Base-by-base conservation (phyloP, 2,888 invertebrate genomes). In the Cybosia mesomella region DNA sequence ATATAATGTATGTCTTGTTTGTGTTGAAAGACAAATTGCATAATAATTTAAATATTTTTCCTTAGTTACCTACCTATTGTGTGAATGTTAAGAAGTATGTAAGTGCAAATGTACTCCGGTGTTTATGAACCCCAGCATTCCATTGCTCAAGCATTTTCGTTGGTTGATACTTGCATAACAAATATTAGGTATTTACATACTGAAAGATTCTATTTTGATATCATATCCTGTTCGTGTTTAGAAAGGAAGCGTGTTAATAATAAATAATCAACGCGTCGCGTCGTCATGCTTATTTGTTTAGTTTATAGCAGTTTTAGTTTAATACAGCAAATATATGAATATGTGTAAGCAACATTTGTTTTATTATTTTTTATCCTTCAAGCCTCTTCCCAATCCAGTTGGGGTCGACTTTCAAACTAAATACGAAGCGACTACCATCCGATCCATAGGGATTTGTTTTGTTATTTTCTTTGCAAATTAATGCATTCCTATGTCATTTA, bases 251-350 rank as follows among this genome's bases (percentile, higher is more conserved):
- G 43, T 72, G 71, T 78, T 80, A 68, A 75, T 70, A 64, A 74
- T 75, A 68, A 66, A 76, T 84, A 78, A 84, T 83, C 76, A 73
- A 76, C 54, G 68, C 75, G 74, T 83, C 54, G 68, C 75, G 74
- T 83, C 24, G 85, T 87, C 84, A 87, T 84, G 90, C 88, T 89
- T 89, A 79, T 81, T 74, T 83, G 70, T 86, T 87, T 87, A 83
- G 77, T 87, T 86, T 76, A 74, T 83, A 84, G 85, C 83, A 85
- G 82, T 86, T 84, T 85, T 86, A 85, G 69, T 73, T 67, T 80
- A 75, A 83, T 81, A 84, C 87, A 86, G 86, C 86, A 84, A 90
- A 90, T 88, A 87, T 87, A 83, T 83, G 78, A 77, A 82, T 89
- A 89, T 87, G 83, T 90, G 86, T 90, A 91, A 91, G 89, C 83